Evolutionary conservation across 2,888 invertebrate species (phyloP).

Genomic region (Drosophila multiciliata): DNA sequence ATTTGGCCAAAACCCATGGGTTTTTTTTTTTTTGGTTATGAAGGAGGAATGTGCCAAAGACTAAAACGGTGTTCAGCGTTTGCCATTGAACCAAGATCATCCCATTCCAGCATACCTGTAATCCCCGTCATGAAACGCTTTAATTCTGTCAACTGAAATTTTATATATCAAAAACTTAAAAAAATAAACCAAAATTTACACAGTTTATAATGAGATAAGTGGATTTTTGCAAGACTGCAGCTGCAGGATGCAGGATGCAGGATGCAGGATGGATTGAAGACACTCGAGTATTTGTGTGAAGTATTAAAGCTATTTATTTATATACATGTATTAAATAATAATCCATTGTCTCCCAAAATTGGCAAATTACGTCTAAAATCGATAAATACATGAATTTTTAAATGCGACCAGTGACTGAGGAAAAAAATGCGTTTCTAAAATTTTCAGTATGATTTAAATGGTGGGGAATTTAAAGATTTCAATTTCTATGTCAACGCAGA

Average conservation of each 20-base stretch:
- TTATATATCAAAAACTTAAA: neutral
- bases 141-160: conserved; percentile 21
- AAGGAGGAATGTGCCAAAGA: conserved; percentile 66
- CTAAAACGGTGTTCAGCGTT: conserved; percentile 50
- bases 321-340: conserved; percentile 21
- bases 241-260: neutral
- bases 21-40: conserved; percentile 13
- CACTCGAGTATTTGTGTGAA: conserved; percentile 45
- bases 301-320: conserved; percentile 56
- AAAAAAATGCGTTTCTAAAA: conserved; percentile 6
- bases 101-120: conserved; percentile 4
- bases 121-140: neutral
- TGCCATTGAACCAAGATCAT: conserved; percentile 45
- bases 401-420: conserved; percentile 27
- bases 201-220: conserved; percentile 4
- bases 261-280: conserved; percentile 16
- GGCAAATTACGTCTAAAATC: conserved; percentile 2
- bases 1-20: conserved; percentile 7
- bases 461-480: conserved; percentile 7
- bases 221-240: conserved; percentile 29
- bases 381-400: neutral
- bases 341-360: conserved; percentile 28
- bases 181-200: neutral
- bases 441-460: conserved; percentile 11
- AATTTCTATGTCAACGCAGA: conserved; percentile 29